phyloP scores from a whole-genome alignment of 1,140 invertebrate species.

The Teleopsis dalmanni region DNA sequence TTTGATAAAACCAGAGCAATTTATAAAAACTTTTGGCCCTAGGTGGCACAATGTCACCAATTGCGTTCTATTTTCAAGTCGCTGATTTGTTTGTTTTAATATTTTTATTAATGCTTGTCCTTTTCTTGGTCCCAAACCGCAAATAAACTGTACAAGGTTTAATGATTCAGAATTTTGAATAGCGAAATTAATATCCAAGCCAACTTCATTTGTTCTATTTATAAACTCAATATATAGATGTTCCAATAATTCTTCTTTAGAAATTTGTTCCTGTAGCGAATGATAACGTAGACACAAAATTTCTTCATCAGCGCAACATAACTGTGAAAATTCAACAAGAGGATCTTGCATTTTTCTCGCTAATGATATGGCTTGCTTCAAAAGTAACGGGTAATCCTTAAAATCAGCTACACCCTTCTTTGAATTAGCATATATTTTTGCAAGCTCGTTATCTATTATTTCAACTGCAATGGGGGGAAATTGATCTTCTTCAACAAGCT shows the following conservation, averaged over 20 bases:
- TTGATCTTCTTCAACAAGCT: slow-evolving; percentile 75
- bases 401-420: slow-evolving; percentile 84
- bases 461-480: slow-evolving; percentile 84
- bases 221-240: slow-evolving; percentile 88
- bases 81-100: slow-evolving; percentile 87
- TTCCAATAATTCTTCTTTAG: slow-evolving; percentile 78
- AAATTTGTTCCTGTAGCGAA: slow-evolving; percentile 76
- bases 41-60: slow-evolving; percentile 91
- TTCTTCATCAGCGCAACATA: slow-evolving; percentile 93
- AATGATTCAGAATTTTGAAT: slow-evolving; percentile 80
- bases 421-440: slow-evolving; percentile 85
- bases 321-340: slow-evolving; percentile 88
- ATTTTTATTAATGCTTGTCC: slow-evolving; percentile 82
- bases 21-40: slow-evolving; percentile 98
- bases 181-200: slow-evolving; percentile 94
- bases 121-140: slow-evolving; percentile 93
- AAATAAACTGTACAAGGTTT: slow-evolving; percentile 94
- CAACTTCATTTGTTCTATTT: slow-evolving; percentile 91
- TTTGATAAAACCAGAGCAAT: slow-evolving; percentile 98
- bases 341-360: slow-evolving; percentile 92
- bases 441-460: slow-evolving; percentile 87
- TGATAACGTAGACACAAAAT: slow-evolving; percentile 91
- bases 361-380: slow-evolving; percentile 87
- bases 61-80: slow-evolving; percentile 90
- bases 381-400: slow-evolving; percentile 78